Evolutionary conservation across 2,113 vertebrate species (phyloP).

Genomic region (Calypte anna): DNA sequence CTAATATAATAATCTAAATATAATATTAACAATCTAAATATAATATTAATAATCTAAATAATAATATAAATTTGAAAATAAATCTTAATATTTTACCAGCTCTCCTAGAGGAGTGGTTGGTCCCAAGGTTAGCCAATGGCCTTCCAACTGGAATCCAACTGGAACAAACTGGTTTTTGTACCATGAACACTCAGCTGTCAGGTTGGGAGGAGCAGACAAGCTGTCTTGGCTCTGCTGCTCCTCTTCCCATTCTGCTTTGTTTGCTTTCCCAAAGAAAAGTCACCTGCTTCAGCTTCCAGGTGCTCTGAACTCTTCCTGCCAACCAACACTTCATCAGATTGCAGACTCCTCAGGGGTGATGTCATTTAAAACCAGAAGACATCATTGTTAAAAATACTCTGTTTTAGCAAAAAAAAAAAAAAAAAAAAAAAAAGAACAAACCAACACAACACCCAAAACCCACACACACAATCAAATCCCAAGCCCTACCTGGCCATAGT

Average conservation of each 20-base stretch:
- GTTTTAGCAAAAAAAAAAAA: not conserved
- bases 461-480: not conserved
- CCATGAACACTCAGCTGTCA: accelerated
- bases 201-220: accelerated
- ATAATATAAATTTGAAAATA: no score
- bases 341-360: not conserved
- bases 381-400: not conserved
- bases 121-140: not conserved
- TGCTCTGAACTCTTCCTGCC: not conserved
- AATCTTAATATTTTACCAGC: no score
- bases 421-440: no score
- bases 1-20: no score
- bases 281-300: not conserved
- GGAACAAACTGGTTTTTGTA: not conserved
- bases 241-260: not conserved
- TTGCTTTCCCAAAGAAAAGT: not conserved
- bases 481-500: not conserved
- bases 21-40: no score
- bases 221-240: not conserved
- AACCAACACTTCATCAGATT: not conserved
- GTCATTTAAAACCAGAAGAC: not conserved
- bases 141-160: not conserved
- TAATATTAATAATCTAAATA: no score
- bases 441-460: no score
- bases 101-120: not conserved